Percentiles rank a stretch among this genome's conserved stretches.
Evolutionary conservation across 2,113 vertebrate genomes (phyloP).

Genomic region (Pholis gunnellus): DNA sequence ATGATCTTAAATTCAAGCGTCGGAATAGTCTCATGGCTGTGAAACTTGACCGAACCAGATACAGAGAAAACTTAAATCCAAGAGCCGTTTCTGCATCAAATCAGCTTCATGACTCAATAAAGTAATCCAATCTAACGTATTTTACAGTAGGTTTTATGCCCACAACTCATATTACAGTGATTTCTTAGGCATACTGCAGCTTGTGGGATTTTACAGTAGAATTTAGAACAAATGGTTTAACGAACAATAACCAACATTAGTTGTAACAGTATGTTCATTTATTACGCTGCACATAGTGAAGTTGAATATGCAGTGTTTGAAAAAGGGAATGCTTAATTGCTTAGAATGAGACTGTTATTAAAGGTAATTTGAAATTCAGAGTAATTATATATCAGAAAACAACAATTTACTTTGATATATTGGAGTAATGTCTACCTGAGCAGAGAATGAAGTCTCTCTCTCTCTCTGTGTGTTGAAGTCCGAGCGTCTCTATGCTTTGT

Average conservation of each 20-base stretch:
- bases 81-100: slow-evolving; percentile 36
- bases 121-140: slow-evolving; percentile 45
- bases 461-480: neutral
- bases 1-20: slow-evolving; percentile 21
- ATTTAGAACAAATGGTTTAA: neutral
- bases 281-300: neutral
- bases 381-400: neutral
- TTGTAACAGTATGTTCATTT: neutral
- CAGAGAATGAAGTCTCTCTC: neutral
- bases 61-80: slow-evolving; percentile 23
- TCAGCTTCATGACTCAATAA: slow-evolving; percentile 49
- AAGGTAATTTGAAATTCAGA: neutral
- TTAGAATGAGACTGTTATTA: neutral
- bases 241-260: neutral
- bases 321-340: neutral
- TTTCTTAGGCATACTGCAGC: slow-evolving; percentile 6
- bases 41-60: slow-evolving; percentile 41
- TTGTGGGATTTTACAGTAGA: neutral
- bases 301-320: neutral
- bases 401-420: neutral
- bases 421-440: neutral
- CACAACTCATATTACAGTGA: slow-evolving; percentile 8
- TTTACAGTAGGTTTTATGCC: slow-evolving; percentile 36
- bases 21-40: neutral
- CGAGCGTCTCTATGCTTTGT: neutral